Evolutionary conservation across 2,797 vertebrate species (phyloP), one percentile per base, ranked within the genome.

Genomic region (Poeciliopsis paucimaculata): DNA sequence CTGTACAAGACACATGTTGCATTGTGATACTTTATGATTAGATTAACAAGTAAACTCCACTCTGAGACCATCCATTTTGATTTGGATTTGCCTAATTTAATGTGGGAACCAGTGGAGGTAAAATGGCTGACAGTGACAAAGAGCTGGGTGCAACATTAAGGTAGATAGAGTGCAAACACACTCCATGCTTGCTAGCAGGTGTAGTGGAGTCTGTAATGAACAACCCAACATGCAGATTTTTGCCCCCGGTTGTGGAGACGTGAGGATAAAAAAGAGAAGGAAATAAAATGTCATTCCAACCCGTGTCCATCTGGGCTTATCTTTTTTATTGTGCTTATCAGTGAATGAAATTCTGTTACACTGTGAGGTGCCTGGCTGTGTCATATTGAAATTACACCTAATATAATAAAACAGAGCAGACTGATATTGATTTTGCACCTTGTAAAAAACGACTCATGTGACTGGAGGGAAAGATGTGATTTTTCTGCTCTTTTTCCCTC

Each of bases 101-200:
- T 93, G 92, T 87, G 84, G 68, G 84, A 93, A 91, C 87, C 83
- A 49, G 73, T 87, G 83, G 90, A 91, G 89, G 90, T 91, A 93
- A 94, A 93, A 95, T 93, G 92, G 93, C 93, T 92, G 93, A 92
- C 92, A 91, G 90, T 92, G 92, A 94, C 93, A 91, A 92, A 95
- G 90, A 91, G 91, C 85, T 87, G 78, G 45, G 86, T 84, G 87
- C 83, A 83, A 87, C 83, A 86, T 91, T 91, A 90, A 92, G 82
- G 84, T 86, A 89, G 91, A 92, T 82, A n/a, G 86, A 92, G 88
- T 82, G 79, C 77, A 72, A 79, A 80, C 81, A 66, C 84, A 64
- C 71, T 46, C 68, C 76, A 55, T 57, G 76, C 78, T 87, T 46
- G 78, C 86, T 74, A 85, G 90, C 88, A 91, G 88, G 90, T 93